Evolutionary conservation across 2,797 vertebrate species (phyloP).

Genomic region (Varecia variegata): DNA sequence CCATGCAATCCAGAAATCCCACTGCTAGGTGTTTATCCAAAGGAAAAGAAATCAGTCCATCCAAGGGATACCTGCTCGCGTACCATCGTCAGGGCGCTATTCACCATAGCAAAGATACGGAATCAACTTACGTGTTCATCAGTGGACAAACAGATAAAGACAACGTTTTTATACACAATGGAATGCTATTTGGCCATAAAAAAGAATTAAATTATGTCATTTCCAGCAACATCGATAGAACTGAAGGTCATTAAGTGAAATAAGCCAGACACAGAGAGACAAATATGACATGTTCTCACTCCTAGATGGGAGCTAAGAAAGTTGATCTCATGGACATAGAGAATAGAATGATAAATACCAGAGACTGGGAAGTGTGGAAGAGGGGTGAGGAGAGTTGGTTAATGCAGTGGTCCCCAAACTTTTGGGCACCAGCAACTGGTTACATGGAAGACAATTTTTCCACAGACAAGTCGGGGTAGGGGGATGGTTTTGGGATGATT

Average conservation of each 20-base stretch:
- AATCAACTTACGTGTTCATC: not conserved
- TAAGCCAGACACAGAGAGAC: not conserved
- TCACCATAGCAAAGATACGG: not conserved
- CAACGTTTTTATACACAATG: not conserved
- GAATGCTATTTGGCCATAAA: not conserved
- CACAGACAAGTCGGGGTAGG: no score
- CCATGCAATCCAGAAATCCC: not conserved
- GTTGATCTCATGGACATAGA: not conserved
- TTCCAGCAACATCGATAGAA: not conserved
- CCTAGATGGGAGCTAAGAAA: not conserved
- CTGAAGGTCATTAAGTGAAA: not conserved
- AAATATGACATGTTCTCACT: not conserved
- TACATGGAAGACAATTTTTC: no score
- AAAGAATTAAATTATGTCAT: not conserved
- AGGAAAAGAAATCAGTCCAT: not conserved
- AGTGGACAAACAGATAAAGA: not conserved
- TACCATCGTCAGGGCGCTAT: rapidly evolving
- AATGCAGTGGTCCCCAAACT: no score
- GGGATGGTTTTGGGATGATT: no score
- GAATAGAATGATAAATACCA: not conserved
- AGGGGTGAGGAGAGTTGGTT: not conserved
- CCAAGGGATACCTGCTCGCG: not conserved
- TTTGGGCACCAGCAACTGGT: no score
- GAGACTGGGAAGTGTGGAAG: not conserved
- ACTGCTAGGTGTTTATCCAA: not conserved